phyloP scores from a whole-genome alignment of 2,888 invertebrate species.

The Thalpophila matura region DNA sequence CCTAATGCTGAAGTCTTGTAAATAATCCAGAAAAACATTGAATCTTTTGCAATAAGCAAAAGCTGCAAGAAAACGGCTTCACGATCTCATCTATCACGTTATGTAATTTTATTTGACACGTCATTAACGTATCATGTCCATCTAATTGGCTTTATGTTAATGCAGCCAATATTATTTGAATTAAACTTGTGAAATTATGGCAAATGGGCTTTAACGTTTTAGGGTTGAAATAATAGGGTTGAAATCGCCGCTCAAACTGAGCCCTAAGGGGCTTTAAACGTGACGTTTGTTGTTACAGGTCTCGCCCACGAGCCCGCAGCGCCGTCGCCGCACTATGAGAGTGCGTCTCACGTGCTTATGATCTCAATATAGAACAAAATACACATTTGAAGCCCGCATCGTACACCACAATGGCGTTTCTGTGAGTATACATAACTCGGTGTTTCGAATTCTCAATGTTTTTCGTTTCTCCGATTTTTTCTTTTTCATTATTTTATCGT shows the following conservation, averaged over 20 bases:
- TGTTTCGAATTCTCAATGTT: constrained; percentile 82
- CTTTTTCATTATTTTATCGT: constrained; percentile 84
- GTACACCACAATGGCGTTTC: constrained; percentile 82
- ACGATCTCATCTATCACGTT: constrained; percentile 27
- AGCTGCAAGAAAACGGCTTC: constrained; percentile 10
- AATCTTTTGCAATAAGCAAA: constrained; percentile 10
- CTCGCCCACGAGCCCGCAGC: constrained; percentile 73
- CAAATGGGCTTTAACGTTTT: constrained; percentile 22
- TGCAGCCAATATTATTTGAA: neutral
- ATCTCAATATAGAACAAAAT: constrained; percentile 79
- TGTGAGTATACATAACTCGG: constrained; percentile 84
- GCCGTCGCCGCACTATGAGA: constrained; percentile 86
- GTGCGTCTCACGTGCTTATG: constrained; percentile 84
- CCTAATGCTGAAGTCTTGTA: neutral
- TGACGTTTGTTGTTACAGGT: constrained; percentile 85
- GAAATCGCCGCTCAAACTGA: constrained; percentile 35
- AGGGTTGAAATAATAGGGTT: constrained; percentile 38
- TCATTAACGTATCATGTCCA: constrained; percentile 23
- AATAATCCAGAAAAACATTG: constrained; percentile 6
- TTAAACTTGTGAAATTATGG: constrained; percentile 15
- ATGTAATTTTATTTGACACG: constrained; percentile 33
- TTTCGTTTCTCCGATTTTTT: constrained; percentile 82
- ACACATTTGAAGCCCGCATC: constrained; percentile 76
- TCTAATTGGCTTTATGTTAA: constrained; percentile 26
- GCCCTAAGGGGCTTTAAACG: constrained; percentile 63